These are phyloP conservation scores for human (Homo sapiens) DNA, from an alignment of 2,113 vertebrate genomes.

Conservation along the genomic window DNA sequence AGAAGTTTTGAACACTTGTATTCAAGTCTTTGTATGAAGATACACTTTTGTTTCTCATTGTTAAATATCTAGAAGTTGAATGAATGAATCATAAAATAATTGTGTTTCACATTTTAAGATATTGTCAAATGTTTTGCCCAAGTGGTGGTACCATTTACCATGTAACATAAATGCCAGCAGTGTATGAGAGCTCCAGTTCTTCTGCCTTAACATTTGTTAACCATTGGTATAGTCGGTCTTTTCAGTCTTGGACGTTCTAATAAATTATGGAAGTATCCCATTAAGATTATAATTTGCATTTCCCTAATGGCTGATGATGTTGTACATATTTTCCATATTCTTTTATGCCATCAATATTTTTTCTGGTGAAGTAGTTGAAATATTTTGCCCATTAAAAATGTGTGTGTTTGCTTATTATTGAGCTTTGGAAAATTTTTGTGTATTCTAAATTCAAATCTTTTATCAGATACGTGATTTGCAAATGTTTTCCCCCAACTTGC, in stretches of 20 bases:
- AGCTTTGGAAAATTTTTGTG: background rate
- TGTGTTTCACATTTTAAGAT: background rate
- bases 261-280: background rate
- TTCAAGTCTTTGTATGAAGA: background rate
- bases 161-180: background rate
- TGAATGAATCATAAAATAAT: background rate
- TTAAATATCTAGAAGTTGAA: background rate
- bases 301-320: background rate
- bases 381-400: background rate
- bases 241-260: background rate
- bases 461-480: background rate
- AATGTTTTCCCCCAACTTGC: background rate
- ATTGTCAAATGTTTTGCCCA: background rate
- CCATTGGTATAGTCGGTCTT: background rate
- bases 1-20: background rate
- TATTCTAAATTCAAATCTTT: background rate
- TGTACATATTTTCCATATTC: background rate
- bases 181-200: background rate
- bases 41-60: background rate
- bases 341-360: background rate
- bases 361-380: background rate
- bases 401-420: background rate
- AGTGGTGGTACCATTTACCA: background rate
- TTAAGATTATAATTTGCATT: slow-evolving; percentile 7
- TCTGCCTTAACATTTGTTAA: background rate